Percentiles rank a stretch among this genome's conserved stretches.
Conservation (phyloP, 2,797 vertebrate genomes). For the Onychomys leucogaster region DNA sequence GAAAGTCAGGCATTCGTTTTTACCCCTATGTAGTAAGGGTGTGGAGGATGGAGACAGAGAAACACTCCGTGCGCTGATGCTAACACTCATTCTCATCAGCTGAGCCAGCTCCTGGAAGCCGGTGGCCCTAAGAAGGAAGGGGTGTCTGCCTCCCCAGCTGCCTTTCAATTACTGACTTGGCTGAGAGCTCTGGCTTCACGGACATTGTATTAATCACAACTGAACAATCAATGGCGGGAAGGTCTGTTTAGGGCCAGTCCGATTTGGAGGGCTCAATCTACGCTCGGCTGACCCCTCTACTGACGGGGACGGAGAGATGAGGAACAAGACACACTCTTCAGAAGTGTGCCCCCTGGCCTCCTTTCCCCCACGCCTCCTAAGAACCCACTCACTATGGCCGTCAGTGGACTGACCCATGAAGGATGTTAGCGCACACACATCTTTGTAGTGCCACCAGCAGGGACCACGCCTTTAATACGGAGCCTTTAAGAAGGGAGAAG, state of each 20-base stretch:
- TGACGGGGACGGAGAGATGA: background rate
- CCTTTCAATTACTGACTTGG: background rate
- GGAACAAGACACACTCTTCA: background rate
- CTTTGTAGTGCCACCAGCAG: background rate
- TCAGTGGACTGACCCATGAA: background rate
- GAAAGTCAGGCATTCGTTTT: background rate
- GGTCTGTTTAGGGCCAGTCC: background rate
- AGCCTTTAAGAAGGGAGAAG: background rate
- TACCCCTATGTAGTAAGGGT: rapidly evolving
- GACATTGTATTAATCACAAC: background rate
- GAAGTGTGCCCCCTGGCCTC: background rate
- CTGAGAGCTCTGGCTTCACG: background rate
- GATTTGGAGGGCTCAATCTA: background rate
- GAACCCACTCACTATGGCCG: background rate
- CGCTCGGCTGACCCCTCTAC: background rate
- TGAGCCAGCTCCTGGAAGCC: background rate
- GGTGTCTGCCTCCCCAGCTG: background rate
- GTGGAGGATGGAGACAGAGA: background rate
- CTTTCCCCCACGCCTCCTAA: background rate
- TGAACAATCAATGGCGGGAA: no score
- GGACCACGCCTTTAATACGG: background rate
- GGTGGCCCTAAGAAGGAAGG: background rate
- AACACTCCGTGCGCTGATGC: background rate
- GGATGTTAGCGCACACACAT: background rate
- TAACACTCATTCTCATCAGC: background rate